Evolutionary conservation across 2,888 invertebrate species (phyloP).

Genomic region (Sarcophaga variegata): DNA sequence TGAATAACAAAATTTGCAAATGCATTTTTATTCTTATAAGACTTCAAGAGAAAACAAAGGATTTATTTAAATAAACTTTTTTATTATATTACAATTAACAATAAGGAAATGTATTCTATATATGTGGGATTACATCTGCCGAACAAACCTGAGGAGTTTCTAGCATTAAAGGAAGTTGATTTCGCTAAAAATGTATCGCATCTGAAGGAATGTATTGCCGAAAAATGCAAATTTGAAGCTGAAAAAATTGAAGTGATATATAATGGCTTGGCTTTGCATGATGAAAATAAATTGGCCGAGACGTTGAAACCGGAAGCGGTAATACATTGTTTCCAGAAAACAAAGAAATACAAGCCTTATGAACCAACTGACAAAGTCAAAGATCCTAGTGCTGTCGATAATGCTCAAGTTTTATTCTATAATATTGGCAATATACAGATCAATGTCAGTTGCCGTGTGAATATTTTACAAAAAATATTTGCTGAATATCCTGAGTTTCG

Average conservation of each 20-base stretch:
- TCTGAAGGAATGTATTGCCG: conserved; percentile 83
- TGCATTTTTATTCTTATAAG: not conserved
- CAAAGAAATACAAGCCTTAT: conserved; percentile 75
- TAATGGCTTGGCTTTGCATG: conserved; percentile 85
- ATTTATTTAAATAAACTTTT: not conserved
- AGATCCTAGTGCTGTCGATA: conserved; percentile 62
- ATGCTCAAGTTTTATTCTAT: conserved; percentile 76
- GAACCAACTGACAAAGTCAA: conserved; percentile 69
- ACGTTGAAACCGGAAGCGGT: conserved; percentile 84
- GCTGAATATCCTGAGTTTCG: conserved; percentile 86
- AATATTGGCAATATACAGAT: conserved; percentile 80
- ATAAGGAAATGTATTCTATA: conserved; percentile 66
- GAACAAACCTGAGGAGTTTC: conserved; percentile 82
- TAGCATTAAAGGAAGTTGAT: conserved; percentile 84
- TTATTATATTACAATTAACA: not conserved
- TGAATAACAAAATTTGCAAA: conserved; percentile 32
- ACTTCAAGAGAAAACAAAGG: conserved; percentile 32
- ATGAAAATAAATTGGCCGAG: conserved; percentile 83
- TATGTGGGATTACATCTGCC: conserved; percentile 83
- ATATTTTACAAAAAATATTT: conserved; percentile 84
- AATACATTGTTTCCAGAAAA: conserved; percentile 83
- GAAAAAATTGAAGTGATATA: conserved; percentile 85
- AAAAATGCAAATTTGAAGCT: conserved; percentile 82
- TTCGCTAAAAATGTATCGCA: conserved; percentile 83
- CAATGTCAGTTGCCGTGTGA: conserved; percentile 83